phyloP scores from a whole-genome alignment of 2,888 invertebrate species.

The Dinocampus coccinellae region DNA sequence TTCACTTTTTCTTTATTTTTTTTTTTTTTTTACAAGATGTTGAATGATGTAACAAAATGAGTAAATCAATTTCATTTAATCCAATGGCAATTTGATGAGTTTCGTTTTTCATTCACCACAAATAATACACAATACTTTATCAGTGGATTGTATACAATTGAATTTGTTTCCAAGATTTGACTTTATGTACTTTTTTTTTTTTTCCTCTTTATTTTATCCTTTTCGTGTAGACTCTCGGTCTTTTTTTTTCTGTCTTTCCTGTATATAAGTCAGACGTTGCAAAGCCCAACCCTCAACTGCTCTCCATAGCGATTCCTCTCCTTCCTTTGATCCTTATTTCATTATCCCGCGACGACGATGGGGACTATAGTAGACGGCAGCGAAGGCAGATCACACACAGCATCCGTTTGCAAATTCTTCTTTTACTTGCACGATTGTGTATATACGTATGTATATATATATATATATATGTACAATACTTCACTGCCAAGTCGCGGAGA shows the following conservation, averaged over 20 bases:
- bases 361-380: constrained; percentile 26
- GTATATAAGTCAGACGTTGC: background rate
- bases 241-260: background rate
- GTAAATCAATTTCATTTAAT: background rate
- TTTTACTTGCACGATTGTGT: constrained; percentile 30
- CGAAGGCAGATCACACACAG: constrained; percentile 41
- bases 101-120: background rate
- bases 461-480: constrained; percentile 41
- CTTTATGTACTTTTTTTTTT: background rate
- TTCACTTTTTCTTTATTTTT: constrained; percentile 40
- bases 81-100: background rate
- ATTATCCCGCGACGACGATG: constrained; percentile 59
- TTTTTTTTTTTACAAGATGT: background rate
- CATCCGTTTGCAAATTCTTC: constrained; percentile 66
- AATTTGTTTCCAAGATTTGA: constrained; percentile 22
- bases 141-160: constrained; percentile 15
- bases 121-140: background rate
- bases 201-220: constrained; percentile 5
- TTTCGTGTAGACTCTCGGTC: constrained; percentile 43
- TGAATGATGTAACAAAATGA: background rate
- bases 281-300: constrained; percentile 32
- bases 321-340: constrained; percentile 68
- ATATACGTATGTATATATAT: constrained; percentile 20
- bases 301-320: constrained; percentile 35
- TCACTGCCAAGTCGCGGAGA: constrained; percentile 65